Evolutionary conservation across 2,888 invertebrate species (phyloP).

Genomic region (Harmothoe impar): DNA sequence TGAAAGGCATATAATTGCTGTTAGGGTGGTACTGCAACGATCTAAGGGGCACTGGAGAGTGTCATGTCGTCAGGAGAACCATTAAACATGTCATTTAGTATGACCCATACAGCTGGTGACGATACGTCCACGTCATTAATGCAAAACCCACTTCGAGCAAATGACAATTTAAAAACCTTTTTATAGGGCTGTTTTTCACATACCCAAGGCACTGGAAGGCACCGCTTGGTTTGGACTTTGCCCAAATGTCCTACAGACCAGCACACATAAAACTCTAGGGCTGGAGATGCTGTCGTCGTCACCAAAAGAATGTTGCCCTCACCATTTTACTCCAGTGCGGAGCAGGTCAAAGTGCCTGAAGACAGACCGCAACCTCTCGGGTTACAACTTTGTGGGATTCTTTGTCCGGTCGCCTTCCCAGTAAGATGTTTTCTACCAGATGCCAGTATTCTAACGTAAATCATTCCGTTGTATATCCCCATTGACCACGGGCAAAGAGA

Average conservation of each 20-base stretch:
- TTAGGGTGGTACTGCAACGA: background rate
- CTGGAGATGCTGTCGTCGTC: background rate
- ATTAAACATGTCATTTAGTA: slow-evolving; percentile 20
- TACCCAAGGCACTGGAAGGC: background rate
- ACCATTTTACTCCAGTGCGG: background rate
- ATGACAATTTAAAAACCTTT: background rate
- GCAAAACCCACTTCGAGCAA: background rate
- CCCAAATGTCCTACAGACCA: slow-evolving; percentile 25
- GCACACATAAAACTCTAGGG: background rate
- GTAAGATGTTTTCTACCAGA: slow-evolving; percentile 19
- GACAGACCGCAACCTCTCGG: slow-evolving; percentile 30
- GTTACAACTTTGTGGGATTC: slow-evolving; percentile 20
- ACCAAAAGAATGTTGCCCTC: slow-evolving; percentile 48
- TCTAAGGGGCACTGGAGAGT: background rate
- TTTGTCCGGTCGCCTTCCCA: slow-evolving; percentile 46
- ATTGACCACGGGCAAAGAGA: background rate
- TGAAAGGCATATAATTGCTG: too few species aligned
- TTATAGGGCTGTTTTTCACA: slow-evolving; percentile 1
- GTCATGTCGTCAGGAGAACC: background rate
- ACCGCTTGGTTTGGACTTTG: background rate
- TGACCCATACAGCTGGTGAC: background rate
- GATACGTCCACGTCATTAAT: background rate
- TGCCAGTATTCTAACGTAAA: background rate
- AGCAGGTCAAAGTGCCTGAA: slow-evolving; percentile 1
- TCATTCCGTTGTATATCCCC: background rate